Evolutionary conservation across 2,888 invertebrate species (phyloP), one percentile per base, ranked within the genome.

Genomic region (Helicoverpa assulta): DNA sequence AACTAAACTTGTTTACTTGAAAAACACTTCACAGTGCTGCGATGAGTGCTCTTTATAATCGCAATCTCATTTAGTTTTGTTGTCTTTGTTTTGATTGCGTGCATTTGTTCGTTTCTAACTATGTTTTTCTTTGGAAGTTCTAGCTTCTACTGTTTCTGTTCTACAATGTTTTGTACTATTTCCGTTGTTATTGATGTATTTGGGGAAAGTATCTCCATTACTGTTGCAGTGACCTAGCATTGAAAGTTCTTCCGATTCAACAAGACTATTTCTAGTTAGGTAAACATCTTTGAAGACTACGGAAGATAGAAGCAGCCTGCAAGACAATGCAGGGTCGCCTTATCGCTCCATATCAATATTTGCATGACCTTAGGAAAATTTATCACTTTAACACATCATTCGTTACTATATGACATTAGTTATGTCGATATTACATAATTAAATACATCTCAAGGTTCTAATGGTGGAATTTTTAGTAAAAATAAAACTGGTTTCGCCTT

Each of bases 261-360:
- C 70, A 81, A 70, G 80, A 71, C 26, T 72, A 67, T 62, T 73
- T 56, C 64, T 78, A 69, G 59, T 43, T 67, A 18, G 12, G 69
- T 73, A 82, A 83, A 84, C 64, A 67, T 50, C 54, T 73, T 63
- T 51, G 64, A 78, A 70, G 56, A 67, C 71, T 33, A 53, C 82
- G 86, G 88, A 86, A 88, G 87, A 85, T 81, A 70, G 82, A 86
- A 86, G 83, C 70, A 75, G 78, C 63, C 64, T 74, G 77, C 54
- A 66, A 90, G 80, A 92, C 92, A 93, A 93, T 91, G 90, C 93
- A 92, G 92, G 92, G 92, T 90, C 90, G 83, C 72, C 69, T 89
- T 92, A 93, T 93, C 93, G 88, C 73, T 73, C 60, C 76, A 77
- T 85, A 85, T 88, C 88, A 93, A 92, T 92, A 92, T 93, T 93